Percentiles rank a stretch among this genome's conserved stretches.
phyloP scores from a whole-genome alignment of 2,888 invertebrate genomes.

The Chouioia cunea region DNA sequence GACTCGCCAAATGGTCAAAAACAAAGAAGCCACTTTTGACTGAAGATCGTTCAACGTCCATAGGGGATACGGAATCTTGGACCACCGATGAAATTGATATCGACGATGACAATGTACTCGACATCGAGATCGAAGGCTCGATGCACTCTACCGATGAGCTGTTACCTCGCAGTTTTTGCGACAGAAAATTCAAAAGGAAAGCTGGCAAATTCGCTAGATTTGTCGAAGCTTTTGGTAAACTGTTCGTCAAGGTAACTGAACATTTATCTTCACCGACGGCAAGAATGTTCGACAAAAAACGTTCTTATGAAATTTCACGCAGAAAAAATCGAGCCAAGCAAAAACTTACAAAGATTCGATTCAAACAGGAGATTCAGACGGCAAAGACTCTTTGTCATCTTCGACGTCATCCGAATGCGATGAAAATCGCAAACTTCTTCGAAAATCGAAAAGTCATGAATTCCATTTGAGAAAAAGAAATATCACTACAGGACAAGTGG shows the following conservation, averaged over 20 bases:
- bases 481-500: constrained; percentile 5
- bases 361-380: constrained; percentile 19
- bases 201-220: constrained; percentile 1
- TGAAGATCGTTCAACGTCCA: constrained; percentile 51
- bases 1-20: constrained; percentile 53
- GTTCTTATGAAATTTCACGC: constrained; percentile 32
- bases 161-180: not conserved
- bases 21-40: constrained; percentile 46
- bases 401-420: constrained; percentile 8
- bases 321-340: constrained; percentile 33
- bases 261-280: not conserved
- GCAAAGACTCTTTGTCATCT: constrained; percentile 10
- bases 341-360: constrained; percentile 38
- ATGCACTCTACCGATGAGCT: constrained; percentile 12
- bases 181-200: constrained; percentile 25
- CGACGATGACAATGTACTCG: constrained; percentile 28
- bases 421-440: constrained; percentile 8
- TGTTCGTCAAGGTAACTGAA: constrained; percentile 25
- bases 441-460: not conserved
- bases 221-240: not conserved
- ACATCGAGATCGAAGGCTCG: constrained; percentile 49
- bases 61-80: constrained; percentile 57
- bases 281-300: constrained; percentile 1
- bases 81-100: constrained; percentile 51
- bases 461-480: not conserved